Conservation (phyloP, 2,888 invertebrate species). For the Drosophila kanekoi region DNA sequence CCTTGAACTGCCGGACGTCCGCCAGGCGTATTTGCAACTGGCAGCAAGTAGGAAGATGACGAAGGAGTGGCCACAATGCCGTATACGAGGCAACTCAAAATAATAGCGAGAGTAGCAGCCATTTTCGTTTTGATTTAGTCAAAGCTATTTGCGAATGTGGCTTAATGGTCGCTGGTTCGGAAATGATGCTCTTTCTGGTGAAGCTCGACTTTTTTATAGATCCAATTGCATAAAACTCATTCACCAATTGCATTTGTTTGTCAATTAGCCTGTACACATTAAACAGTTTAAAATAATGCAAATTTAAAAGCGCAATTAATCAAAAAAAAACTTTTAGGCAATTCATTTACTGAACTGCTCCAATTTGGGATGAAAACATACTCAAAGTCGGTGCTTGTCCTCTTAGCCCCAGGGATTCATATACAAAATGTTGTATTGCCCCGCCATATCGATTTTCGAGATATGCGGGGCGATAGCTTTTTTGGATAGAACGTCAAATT, state of each 20-base stretch:
- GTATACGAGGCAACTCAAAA: slow-evolving; percentile 13
- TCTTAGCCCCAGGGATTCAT: no score
- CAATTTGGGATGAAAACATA: no score
- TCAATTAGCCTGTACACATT: not conserved
- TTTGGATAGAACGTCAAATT: no score
- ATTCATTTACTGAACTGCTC: no score
- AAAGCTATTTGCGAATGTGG: not conserved
- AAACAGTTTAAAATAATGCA: not conserved
- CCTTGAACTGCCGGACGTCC: not conserved
- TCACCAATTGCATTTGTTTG: not conserved
- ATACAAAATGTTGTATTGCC: no score
- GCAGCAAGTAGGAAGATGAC: slow-evolving; percentile 2
- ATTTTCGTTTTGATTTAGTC: slow-evolving; percentile 5
- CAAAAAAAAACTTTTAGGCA: no score
- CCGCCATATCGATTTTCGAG: no score
- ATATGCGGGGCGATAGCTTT: no score
- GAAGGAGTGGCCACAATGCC: slow-evolving; percentile 8
- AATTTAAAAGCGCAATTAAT: not conserved
- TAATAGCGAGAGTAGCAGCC: slow-evolving; percentile 12
- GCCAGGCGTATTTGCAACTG: not conserved
- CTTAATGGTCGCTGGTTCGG: slow-evolving; percentile 1
- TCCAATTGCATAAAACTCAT: not conserved
- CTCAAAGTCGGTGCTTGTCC: no score
- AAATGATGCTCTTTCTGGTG: slow-evolving; percentile 9
- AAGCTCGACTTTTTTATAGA: slow-evolving; percentile 5